A percentile compares a stretch with the other conserved stretches of the same genome.
phyloP scores from a whole-genome alignment of 2,113 vertebrate genomes.

The Takifugu flavidus region DNA sequence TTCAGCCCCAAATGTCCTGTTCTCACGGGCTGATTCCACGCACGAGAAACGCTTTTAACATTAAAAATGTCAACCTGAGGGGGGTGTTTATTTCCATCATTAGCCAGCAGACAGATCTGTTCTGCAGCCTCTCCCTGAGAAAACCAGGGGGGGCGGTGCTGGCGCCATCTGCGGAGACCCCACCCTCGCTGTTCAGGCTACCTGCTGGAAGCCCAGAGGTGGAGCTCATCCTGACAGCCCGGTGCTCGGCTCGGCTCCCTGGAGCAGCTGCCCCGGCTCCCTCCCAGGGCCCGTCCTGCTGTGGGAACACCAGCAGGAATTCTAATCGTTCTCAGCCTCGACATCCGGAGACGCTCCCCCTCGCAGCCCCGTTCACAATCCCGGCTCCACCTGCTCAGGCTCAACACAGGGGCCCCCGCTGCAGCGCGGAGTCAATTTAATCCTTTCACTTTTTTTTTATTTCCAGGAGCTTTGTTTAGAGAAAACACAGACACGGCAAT shows the following conservation, averaged over 20 bases:
- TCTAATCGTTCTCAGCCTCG: conserved; percentile 64
- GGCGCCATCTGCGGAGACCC: conserved; percentile 68
- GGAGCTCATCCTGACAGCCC: conserved; percentile 70
- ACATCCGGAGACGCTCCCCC: conserved; percentile 56
- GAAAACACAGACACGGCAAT: conserved; percentile 65
- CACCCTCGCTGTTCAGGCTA: conserved; percentile 44
- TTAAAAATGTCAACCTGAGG: no score
- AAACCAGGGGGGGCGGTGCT: conserved; percentile 37
- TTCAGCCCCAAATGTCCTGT: conserved; percentile 73
- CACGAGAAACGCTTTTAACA: conserved; percentile 45
- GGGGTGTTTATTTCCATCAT: conserved; percentile 13
- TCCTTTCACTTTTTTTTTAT: conserved; percentile 51
- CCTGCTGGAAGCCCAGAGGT: conserved; percentile 72
- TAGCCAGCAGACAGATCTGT: conserved; percentile 33
- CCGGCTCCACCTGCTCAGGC: conserved; percentile 61
- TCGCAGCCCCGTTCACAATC: conserved; percentile 48
- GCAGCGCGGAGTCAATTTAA: conserved; percentile 48
- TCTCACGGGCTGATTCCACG: conserved; percentile 66
- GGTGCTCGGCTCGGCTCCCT: conserved; percentile 56
- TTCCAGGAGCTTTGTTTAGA: conserved; percentile 52
- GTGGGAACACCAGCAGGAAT: conserved; percentile 66
- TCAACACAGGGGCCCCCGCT: conserved; percentile 18
- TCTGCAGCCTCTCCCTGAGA: conserved; percentile 27
- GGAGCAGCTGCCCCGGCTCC: conserved; percentile 65
- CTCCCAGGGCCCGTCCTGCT: conserved; percentile 67